Evolutionary conservation across 2,797 vertebrate species (phyloP), one percentile per base, ranked within the genome.

Genomic region (Sciaenops ocellatus): DNA sequence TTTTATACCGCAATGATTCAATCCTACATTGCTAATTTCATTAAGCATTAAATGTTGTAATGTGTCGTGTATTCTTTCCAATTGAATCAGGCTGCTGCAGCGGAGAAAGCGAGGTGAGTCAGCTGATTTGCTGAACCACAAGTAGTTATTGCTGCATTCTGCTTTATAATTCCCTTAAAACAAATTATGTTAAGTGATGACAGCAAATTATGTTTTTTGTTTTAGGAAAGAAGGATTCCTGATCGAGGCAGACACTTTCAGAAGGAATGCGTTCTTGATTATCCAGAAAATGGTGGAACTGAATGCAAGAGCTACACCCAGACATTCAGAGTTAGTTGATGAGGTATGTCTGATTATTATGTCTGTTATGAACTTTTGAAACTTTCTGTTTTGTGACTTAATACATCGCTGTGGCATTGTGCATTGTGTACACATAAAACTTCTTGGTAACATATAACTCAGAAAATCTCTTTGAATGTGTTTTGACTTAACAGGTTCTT

Each of bases 401-500:
- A 69, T 48, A 0, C 0, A 26, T 57, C 3, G 1, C 15, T 8
- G 12, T 52, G 16, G 55, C 12, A 56, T 2, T 1, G 6, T 44
- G 10, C 26, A 2, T 22, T 28, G 12, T 13, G 42, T 20, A 28
- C 1, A 22, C 3, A 41, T 44, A 11, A n/a, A 18, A 2, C 3
- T 16, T 65, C 12, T 42, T 11, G 5, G 20, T 15, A 3, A 24
- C 51, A 24, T 6, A 6, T 3, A 54, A 38, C 5, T 6, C 13
- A 12, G 1, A 51, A 51, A n/a, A 1, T 41, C 0, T 41, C 2
- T 52, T 6, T 75, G 5, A 69, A 16, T 73, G 16, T 59, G 22
- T 63, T 61, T 71, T 34, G 10, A 60, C 42, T 12, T 26, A 2
- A 47, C 30, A 87, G 85, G 3, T 87, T 66, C 85, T 90, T 44